Base-by-base conservation (phyloP, 2,113 vertebrate genomes). In the Axis porcinus region DNA sequence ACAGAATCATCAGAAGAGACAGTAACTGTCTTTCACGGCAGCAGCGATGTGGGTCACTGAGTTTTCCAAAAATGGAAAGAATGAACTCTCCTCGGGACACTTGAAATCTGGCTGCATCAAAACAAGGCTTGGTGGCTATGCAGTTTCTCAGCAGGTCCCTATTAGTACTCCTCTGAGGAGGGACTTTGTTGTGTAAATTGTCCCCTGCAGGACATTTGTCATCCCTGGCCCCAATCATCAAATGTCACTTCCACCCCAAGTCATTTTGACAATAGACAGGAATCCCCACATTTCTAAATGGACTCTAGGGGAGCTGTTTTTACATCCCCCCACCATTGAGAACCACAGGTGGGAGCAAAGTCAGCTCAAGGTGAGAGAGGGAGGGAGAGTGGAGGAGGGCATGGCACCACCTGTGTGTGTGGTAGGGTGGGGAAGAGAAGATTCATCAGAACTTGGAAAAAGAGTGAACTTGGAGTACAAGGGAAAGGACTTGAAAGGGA, bases 141-240 rank as follows among this genome's bases (percentile, higher is more conserved):
- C 14, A 5, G 54, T 19, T 54, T 57, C 87, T 82, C 33, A 15
- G 84, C 9, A 3, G 54, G 7, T 8, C 54, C 43, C 79, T 6
- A 0, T 13, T 6, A 55, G 60, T 6, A 10, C 15, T 17, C 30
- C 0, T 17, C 21, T 0, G 1, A 30, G 36, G 16, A 83, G 27
- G 15, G 45, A 1, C 47, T 47, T 30, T 33, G 21, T 16, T 28
- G 47, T 16, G 14, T 43, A 60, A 70, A n/a, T 47, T 27, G 30
- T n/a, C 70, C 86, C 47, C 74, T 30, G 50, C 12, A 10, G 12
- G 92, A 21, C 40, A 67, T 23, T 76, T n/a, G 2, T 21, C 58
- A 67, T 15, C 89, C 50, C 54, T 15, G 30, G 19, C 5, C 62
- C 47, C 76, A 74, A 7, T 43, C 13, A 13, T 33, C n/a, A 2